phyloP scores from a whole-genome alignment of 2,888 invertebrate species.

The Lycocerus yunnanus region DNA sequence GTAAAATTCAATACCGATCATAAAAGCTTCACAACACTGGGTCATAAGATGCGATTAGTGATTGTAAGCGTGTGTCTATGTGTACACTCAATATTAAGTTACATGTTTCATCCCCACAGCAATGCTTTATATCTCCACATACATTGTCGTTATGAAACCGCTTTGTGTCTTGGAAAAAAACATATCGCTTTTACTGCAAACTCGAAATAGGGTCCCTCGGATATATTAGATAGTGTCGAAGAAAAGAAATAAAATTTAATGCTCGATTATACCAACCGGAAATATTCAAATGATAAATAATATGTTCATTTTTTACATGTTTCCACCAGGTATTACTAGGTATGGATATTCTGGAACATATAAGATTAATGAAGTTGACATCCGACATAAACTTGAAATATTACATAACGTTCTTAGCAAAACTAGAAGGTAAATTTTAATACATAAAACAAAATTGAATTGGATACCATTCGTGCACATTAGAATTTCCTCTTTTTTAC shows the following conservation, averaged over 20 bases:
- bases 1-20: slow-evolving; percentile 23
- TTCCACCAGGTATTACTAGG: not conserved
- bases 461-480: not conserved
- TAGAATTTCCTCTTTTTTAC: not conserved
- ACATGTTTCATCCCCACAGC: slow-evolving; percentile 28
- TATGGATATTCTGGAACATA: not conserved
- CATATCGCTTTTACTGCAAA: slow-evolving; percentile 34
- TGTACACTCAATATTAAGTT: slow-evolving; percentile 32
- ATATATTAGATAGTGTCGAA: slow-evolving; percentile 29
- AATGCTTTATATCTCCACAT: slow-evolving; percentile 29
- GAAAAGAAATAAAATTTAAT: slow-evolving; percentile 32
- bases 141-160: slow-evolving; percentile 29
- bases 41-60: slow-evolving; percentile 16
- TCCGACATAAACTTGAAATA: not conserved
- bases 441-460: slow-evolving; percentile 4
- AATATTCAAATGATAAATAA: not conserved
- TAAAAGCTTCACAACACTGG: slow-evolving; percentile 25
- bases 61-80: slow-evolving; percentile 4
- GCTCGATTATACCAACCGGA: slow-evolving; percentile 24
- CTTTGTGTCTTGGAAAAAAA: slow-evolving; percentile 32
- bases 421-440: not conserved
- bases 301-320: not conserved
- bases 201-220: slow-evolving; percentile 19
- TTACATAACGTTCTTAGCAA: not conserved
- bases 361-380: not conserved